Conservation (phyloP, 2,113 vertebrate species). For the Platichthys flesus region DNA sequence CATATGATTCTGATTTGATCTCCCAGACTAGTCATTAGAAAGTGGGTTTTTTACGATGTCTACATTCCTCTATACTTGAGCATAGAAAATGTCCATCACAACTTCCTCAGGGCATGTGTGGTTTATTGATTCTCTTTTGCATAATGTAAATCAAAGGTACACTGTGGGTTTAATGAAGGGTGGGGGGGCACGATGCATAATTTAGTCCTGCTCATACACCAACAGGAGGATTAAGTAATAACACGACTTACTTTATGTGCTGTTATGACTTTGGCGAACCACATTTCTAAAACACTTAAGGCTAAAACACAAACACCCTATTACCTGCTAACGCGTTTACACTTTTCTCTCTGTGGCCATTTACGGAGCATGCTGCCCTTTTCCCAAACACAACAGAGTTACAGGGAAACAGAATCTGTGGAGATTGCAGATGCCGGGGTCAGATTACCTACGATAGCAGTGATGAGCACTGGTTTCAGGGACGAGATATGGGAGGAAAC, state of each 20-base stretch:
- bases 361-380: too few relatives aligned
- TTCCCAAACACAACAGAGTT: not conserved
- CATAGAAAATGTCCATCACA: not conserved
- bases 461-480: conserved; percentile 5
- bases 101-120: not conserved
- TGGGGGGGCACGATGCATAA: conserved; percentile 28
- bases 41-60: too few relatives aligned
- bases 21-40: too few relatives aligned
- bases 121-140: conserved; percentile 36
- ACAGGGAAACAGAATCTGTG: conserved; percentile 3
- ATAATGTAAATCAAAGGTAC: conserved; percentile 36
- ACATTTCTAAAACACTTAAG: conserved; percentile 1
- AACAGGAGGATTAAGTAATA: conserved; percentile 3
- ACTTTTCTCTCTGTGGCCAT: too few relatives aligned
- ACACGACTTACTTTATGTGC: conserved; percentile 10
- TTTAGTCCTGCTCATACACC: conserved; percentile 25
- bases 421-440: conserved; percentile 7
- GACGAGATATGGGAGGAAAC: conserved; percentile 56
- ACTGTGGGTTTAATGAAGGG: conserved; percentile 46
- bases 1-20: too few relatives aligned
- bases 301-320: not conserved
- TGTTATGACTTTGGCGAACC: conserved; percentile 4
- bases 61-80: not conserved
- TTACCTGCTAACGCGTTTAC: rapidly evolving
- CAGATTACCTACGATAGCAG: conserved; percentile 38